Evolutionary conservation across 1,140 invertebrate species (phyloP), one percentile per base, ranked within the genome.

Genomic region (Drosophila lini): DNA sequence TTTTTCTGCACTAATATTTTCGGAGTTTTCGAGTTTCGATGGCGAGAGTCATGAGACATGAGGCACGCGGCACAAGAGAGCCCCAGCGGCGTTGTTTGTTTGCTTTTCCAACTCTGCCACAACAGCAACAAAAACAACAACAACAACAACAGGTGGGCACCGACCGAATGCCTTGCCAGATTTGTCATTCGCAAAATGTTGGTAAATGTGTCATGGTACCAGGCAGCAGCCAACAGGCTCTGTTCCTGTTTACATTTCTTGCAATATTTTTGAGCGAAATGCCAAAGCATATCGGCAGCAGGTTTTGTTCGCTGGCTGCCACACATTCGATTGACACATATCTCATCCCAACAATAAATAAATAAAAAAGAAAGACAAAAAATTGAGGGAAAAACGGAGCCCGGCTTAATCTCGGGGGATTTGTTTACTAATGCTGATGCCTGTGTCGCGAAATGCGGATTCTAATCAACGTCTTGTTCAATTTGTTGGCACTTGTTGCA

Each of bases 161-260:
- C 75, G 53, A 41, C 22, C 65, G 31, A 82, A 76, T 68, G 71
- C 62, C 60, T 42, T 63, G 62, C 77, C 79, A 84, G 81, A 84
- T 84, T 84, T 84, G 82, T 84, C 81, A 86, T 81, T 80, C 68
- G 60, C 47, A 44, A 81, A 55, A 55, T 55, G 52, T 55, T 55
- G 52, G 52, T 55, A 55, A 55, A 55, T 55, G 52, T 55, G 52
- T 55, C 52, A 55, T 38, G 52, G 52, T 38, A 55, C 52, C 52
- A 55, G 47, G 22, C 34, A 48, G 57, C 40, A 61, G 41, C 58
- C 28, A 50, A 32, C 56, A 52, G 67, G 32, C 68, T 82, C 53
- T 85, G 83, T 86, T 86, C 82, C 82, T 86, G 82, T 82, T 86
- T 86, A 79, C 80, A 88, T 86, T 82, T 86, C 83, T 82, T 71